Evolutionary conservation across 2,797 vertebrate species (phyloP), one percentile per base, ranked within the genome.

Genomic region (Sebastes ruberrimus): DNA sequence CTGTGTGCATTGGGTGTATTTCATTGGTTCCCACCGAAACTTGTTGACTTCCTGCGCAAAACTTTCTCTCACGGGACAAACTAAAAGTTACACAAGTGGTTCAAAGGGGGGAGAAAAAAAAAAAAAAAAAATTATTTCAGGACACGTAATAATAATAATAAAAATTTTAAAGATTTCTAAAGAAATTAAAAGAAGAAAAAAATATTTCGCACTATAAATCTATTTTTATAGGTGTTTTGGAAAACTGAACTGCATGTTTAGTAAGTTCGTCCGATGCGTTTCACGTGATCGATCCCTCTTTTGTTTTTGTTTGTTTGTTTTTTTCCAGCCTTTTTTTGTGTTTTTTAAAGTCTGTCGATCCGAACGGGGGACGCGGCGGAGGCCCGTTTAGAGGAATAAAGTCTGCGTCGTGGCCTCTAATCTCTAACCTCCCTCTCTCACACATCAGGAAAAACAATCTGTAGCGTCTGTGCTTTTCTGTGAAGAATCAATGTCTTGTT

Each of bases 1-100:
- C 95, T 96, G 94, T 97, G 97, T 97, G 97, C 97, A 96, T 97
- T 97, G 97, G 97, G 97, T 99, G 98, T 98, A 99, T 98, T 98
- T 97, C 97, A 97, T 97, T 98, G 97, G 97, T 98, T 97, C 96
- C 95, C 96, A 96, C 96, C 95, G 92, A 95, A 95, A 93, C 86
- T 91, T 95, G 94, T 95, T 94, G 92, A 95, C 94, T 94, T 92
- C 93, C 93, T 94, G 92, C 83, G 85, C 86, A 95, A 95, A 95
- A 94, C 93, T 85, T 38, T 92, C 83, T 86, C 89, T 95, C 90
- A 95, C 88, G 90, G 89, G 91, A 86, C 93, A 85, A 91, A 86
- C 62, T 42, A 42, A 81, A 86, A 86, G 84, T 81, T 78, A 86
- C 80, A 92, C 81, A 87, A 82, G 85, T 80, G 88, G 86, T 90